These are phyloP conservation scores for Cephus spinipes DNA, from an alignment of 2,888 invertebrate genomes.

Conservation along the genomic window DNA sequence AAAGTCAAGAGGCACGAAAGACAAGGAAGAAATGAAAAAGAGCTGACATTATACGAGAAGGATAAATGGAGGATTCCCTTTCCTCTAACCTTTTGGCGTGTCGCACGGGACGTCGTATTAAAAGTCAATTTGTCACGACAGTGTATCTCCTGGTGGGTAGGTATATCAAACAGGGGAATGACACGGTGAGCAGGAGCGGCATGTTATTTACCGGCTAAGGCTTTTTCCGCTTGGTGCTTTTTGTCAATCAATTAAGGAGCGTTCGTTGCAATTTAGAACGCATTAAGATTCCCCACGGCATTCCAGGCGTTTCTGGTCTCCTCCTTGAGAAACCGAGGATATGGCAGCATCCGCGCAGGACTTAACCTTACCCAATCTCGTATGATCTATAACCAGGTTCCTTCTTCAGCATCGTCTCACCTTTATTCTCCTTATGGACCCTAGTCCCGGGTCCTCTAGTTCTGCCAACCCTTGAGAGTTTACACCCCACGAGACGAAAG, in stretches of 20 bases:
- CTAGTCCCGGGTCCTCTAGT: too few species aligned
- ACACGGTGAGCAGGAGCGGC: slow-evolving; percentile 27
- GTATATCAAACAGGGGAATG: slow-evolving; percentile 32
- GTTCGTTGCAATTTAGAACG: slow-evolving; percentile 50
- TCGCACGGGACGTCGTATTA: slow-evolving; percentile 26
- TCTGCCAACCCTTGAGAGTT: too few species aligned
- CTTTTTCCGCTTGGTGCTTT: slow-evolving; percentile 42
- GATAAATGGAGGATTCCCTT: too few species aligned
- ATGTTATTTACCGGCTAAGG: slow-evolving; percentile 17
- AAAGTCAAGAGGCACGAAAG: neutral
- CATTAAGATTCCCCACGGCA: slow-evolving; percentile 44
- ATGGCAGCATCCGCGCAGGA: neutral
- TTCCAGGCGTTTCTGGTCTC: slow-evolving; percentile 30
- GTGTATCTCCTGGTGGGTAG: slow-evolving; percentile 6
- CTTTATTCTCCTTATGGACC: neutral
- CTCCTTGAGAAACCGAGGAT: neutral
- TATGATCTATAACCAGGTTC: neutral
- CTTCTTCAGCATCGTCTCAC: slow-evolving; percentile 8
- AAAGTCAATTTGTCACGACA: slow-evolving; percentile 47
- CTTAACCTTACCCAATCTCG: slow-evolving; percentile 2
- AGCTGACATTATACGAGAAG: too few species aligned
- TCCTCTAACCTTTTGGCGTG: too few species aligned
- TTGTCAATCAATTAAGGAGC: slow-evolving; percentile 54
- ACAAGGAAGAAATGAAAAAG: neutral
- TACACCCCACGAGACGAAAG: too few species aligned